Evolutionary conservation across 2,797 vertebrate genomes (phyloP), one percentile per base, ranked within the genome.

Genomic region (Eulemur albifrons): DNA sequence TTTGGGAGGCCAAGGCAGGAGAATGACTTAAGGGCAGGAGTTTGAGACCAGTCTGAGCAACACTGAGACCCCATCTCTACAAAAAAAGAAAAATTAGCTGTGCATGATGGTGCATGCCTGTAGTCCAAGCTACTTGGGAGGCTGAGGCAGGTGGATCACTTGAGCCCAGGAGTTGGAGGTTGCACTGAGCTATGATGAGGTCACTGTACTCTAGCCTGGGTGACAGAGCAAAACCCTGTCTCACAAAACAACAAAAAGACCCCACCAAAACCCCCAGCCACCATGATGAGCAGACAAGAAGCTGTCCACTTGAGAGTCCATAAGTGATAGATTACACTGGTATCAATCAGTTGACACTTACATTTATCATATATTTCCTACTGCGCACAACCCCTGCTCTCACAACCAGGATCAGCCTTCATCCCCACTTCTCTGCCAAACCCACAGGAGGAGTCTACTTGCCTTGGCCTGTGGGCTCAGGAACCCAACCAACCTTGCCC

Each of bases 391-490:
- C 4, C 18, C 27, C 35, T 52, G 12, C 82, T 8, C 18, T 79
- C 27, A n/a, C 25, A 63, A 0, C 11, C 35, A 13, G 10, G 9
- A 84, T 23, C 2, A 43, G 45, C n/a, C 15, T 57, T 20, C 40
- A 13, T n/a, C 35, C 40, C 27, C 18, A 30, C 7, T 75, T 79
- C 25, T 45, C 57, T 85, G 38, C n/a, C 52, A 63, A 77, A 59
- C 1, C 10, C 18, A 20, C 17, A 18, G 0, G 1, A 93, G 63
- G 30, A 0, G 9, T 63, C 30, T 76, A 20, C n/a, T 45, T 48
- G 43, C 21, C 21, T 35, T 15, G n/a, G 17, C 9, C 38, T 17
- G 0, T 35, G 17, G 17, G 17, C 30, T 90, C 20, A 35, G 45
- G 17, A 15, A 21, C 5, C 7, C 23, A 54, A 32, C 10, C 14